phyloP scores from a whole-genome alignment of 1,140 invertebrate species.

The Lerema accius region DNA sequence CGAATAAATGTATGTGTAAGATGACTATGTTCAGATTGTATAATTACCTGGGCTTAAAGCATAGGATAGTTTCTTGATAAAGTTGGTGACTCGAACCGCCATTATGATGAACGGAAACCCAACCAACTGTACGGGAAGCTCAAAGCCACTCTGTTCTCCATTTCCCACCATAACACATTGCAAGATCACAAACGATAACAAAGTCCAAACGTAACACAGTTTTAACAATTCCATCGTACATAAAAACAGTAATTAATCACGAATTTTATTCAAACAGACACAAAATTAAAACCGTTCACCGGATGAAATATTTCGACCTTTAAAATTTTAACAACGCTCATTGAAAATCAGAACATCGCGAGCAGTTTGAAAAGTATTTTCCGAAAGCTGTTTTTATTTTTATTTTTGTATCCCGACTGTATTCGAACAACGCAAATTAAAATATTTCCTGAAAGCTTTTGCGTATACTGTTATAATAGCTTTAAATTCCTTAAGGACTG shows the following conservation, averaged over 20 bases:
- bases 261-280: slow-evolving; percentile 3
- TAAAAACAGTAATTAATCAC: slow-evolving; percentile 20
- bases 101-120: slow-evolving; percentile 92
- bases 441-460: too few species aligned
- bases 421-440: too few species aligned
- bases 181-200: slow-evolving; percentile 57
- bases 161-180: slow-evolving; percentile 61
- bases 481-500: not conserved
- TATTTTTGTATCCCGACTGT: not conserved
- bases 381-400: slow-evolving; percentile 24
- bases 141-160: slow-evolving; percentile 84
- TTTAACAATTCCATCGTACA: slow-evolving; percentile 64
- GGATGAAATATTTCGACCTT: slow-evolving; percentile 1
- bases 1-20: too few species aligned
- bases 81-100: slow-evolving; percentile 91
- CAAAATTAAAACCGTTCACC: slow-evolving; percentile 8
- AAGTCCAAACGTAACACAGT: slow-evolving; percentile 61
- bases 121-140: slow-evolving; percentile 90
- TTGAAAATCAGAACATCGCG: not conserved
- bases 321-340: not conserved
- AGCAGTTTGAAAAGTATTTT: not conserved
- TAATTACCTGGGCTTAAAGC: slow-evolving; percentile 91
- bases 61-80: slow-evolving; percentile 92
- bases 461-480: too few species aligned
- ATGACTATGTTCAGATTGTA: slow-evolving; percentile 12